Evolutionary conservation across 1,140 invertebrate genomes (phyloP), one percentile per base, ranked within the genome.

Genomic region (Gonioctena quinquepunctata): DNA sequence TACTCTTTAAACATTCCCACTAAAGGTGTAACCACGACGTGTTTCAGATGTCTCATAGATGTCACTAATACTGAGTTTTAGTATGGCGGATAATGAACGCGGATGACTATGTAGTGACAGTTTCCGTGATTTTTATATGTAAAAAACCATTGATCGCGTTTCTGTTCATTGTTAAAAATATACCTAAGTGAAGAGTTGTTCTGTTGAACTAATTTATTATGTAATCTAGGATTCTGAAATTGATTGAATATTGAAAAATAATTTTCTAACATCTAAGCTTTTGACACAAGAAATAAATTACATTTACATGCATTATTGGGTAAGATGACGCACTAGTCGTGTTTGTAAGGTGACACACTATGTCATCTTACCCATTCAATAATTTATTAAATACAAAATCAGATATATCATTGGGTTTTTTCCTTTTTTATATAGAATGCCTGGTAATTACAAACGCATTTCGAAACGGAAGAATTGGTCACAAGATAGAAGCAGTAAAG

Each of bases 281-380:
- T 52, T 52, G 1, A 11, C 49, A 52, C 19, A 21, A 52, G 7
- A n/a, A 52, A 1, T 52, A 52, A 99, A 82, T 2, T 95, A 97
- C 18, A 99, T 89, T 78, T 59, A 8, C 7, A 88, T 11, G 7
- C 7, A 6, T 18, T 18, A 54, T 54, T 54, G 50, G n/a, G 92
- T 11, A 59, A 59, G 56, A 59, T 27, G 59, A 27, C n/a, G 7
- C 27, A 61, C 23, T 7, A 25, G 3, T 27, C 25, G 59, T 61
- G 59, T 22, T 13, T 52, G 25, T 61, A 61, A 61, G 59, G 27
- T 61, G 59, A 25, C 59, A 61, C n/a, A 61, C n/a, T n/a, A n/a
- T n/a, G n/a, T n/a, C n/a, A n/a, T n/a, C n/a, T n/a, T n/a, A n/a
- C n/a, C n/a, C 92, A 76, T 11, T 89, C n/a, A n/a, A n/a, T n/a